Base-by-base conservation (phyloP, 1,140 invertebrate genomes). In the Luehdorfia chinensis region DNA sequence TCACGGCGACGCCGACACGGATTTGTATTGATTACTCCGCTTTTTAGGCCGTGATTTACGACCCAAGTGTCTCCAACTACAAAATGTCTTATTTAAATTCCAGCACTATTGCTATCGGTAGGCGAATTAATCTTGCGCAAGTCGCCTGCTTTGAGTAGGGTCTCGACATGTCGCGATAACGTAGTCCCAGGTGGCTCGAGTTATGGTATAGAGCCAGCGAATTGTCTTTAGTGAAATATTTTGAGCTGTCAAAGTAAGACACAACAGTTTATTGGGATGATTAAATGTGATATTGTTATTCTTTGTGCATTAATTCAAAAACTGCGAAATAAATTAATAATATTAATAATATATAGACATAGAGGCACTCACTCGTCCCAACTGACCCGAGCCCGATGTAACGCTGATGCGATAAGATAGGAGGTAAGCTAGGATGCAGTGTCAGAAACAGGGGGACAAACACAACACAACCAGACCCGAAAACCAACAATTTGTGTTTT, bases 141-240 rank as follows among this genome's bases (percentile, higher is more conserved):
- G 18, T 15, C 19, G 19, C 2, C 19, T 6, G 19, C 19, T 37
- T 37, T 37, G 34, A 37, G 34, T 21, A 37, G 34, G 34, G 34
- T 37, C 14, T 14, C 9, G 18, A 37, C 34, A 21, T 23, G 34
- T 37, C 34, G 18, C 18, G 34, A 37, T 37, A 37, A 21, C 2
- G 19, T 21, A 12, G 34, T 21, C 34, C 34, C 34, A 37, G 34
- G 34, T 37, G 34, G 15, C 34, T 6, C 34, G 7, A n/a, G 32
- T 33, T 33, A 33, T 21, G 34, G 4, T 16, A 6, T 2, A 21
- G 11, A 9, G n/a, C 11, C 18, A 11, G 18, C 15, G 34, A 37
- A 18, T 37, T 37, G 34, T 37, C 34, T 37, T 37, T 37, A n/a
- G 32, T 8, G 34, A 16, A 37, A 37, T 37, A 37, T 37, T 37